A percentile compares a stretch with the other conserved stretches of the same genome.
Evolutionary conservation across 2,797 vertebrate species (phyloP).

Genomic region (Siniperca scherzeri): DNA sequence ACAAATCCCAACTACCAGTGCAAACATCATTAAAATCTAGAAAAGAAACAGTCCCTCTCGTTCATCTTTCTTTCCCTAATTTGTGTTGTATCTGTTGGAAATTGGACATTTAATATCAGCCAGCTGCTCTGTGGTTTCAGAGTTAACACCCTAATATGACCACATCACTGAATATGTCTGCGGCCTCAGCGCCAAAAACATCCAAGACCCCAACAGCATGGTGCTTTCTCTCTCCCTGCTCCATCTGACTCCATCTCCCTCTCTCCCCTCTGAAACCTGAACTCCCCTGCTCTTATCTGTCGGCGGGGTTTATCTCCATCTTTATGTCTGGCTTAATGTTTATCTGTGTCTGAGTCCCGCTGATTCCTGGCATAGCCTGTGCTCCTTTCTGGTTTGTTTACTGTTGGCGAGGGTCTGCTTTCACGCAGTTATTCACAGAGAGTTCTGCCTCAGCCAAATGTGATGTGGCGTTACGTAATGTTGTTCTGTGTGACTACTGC

Average conservation of each 20-base stretch:
- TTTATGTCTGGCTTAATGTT: constrained; percentile 63
- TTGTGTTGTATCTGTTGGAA: constrained; percentile 37
- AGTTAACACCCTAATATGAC: constrained; percentile 33
- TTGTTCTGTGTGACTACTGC: constrained; percentile 8
- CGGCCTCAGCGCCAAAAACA: constrained; percentile 35
- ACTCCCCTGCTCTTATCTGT: constrained; percentile 38
- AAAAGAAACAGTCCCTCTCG: constrained; percentile 14
- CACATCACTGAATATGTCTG: constrained; percentile 44
- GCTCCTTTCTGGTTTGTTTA: constrained; percentile 69
- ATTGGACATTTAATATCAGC: constrained; percentile 40
- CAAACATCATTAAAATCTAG: constrained; percentile 29
- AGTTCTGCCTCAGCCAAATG: constrained; percentile 23
- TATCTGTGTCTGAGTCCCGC: constrained; percentile 63
- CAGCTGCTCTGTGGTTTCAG: constrained; percentile 16
- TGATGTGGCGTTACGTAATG: constrained; percentile 56
- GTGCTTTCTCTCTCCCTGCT: constrained; percentile 22
- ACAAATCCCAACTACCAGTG: constrained; percentile 15
- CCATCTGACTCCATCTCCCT: neutral
- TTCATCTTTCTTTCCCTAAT: constrained; percentile 4
- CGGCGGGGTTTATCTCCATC: constrained; percentile 50
- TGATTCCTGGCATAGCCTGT: constrained; percentile 31
- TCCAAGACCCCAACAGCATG: constrained; percentile 21
- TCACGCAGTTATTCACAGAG: constrained; percentile 56
- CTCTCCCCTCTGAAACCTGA: neutral
- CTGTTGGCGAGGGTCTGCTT: constrained; percentile 50